These are phyloP conservation scores for Meandrusa payeni DNA, from an alignment of 2,888 invertebrate genomes.

Conservation along the genomic window DNA sequence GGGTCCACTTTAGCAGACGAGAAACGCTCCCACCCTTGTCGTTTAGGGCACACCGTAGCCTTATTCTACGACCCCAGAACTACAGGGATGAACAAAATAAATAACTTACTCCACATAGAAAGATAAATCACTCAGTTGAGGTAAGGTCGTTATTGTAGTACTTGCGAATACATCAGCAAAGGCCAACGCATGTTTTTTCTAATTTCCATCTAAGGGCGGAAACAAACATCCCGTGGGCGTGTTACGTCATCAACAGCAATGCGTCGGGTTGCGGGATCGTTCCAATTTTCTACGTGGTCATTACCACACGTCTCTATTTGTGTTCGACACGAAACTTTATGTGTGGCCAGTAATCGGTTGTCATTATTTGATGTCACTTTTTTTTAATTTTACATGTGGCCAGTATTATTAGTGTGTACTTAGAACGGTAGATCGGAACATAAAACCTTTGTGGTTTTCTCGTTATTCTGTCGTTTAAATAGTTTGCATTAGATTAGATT, in stretches of 20 bases:
- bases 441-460: no score
- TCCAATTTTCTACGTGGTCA: slow-evolving; percentile 51
- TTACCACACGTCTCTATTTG: slow-evolving; percentile 25
- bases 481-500: no score
- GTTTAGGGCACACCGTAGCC: no score
- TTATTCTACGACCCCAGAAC: no score
- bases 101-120: no score
- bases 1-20: no score
- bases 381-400: slow-evolving; percentile 2
- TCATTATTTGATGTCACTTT: slow-evolving; percentile 21
- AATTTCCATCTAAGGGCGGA: slow-evolving; percentile 21
- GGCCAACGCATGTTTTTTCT: slow-evolving; percentile 7
- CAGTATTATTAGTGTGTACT: background rate
- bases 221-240: slow-evolving; percentile 39
- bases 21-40: no score
- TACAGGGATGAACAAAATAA: no score
- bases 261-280: slow-evolving; percentile 39
- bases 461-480: no score
- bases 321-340: slow-evolving; percentile 18
- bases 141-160: no score
- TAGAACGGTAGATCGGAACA: no score
- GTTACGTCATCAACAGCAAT: slow-evolving; percentile 32
- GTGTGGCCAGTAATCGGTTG: slow-evolving; percentile 26
- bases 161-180: background rate
- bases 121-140: no score